A percentile compares a stretch with the other conserved stretches of the same genome.
These are phyloP conservation scores for Bombus haemorrhoidalis DNA, from an alignment of 1,140 invertebrate genomes.

Conservation along the genomic window DNA sequence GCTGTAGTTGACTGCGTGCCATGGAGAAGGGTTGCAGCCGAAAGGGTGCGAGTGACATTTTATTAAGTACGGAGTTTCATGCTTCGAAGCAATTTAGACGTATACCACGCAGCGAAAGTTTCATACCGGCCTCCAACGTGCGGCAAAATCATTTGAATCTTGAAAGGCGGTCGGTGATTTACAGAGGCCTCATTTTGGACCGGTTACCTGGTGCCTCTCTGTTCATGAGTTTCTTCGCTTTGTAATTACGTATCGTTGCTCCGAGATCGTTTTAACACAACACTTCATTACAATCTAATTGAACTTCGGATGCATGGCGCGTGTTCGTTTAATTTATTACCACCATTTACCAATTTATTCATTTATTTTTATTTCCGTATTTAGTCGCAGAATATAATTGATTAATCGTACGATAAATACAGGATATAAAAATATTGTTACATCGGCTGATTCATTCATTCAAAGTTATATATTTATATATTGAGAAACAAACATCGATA, in stretches of 20 bases:
- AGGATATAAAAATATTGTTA: no score
- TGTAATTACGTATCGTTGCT: neutral
- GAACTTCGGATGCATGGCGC: no score
- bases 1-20: slow-evolving; percentile 20
- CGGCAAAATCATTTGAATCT: slow-evolving; percentile 31
- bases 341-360: no score
- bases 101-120: slow-evolving; percentile 19
- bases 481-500: no score
- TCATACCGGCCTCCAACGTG: neutral
- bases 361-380: no score
- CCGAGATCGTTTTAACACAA: neutral
- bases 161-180: slow-evolving; percentile 23
- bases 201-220: neutral
- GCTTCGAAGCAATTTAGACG: slow-evolving; percentile 46
- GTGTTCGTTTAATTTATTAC: no score
- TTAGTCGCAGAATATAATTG: no score
- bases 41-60: slow-evolving; percentile 49
- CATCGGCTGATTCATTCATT: no score
- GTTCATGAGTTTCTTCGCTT: slow-evolving; percentile 7
- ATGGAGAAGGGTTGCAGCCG: neutral
- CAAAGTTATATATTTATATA: no score
- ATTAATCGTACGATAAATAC: no score
- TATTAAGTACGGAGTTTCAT: slow-evolving; percentile 46
- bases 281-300: neutral
- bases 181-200: slow-evolving; percentile 23